Evolutionary conservation across 2,888 invertebrate genomes (phyloP).

Genomic region (Spisula subtruncata): DNA sequence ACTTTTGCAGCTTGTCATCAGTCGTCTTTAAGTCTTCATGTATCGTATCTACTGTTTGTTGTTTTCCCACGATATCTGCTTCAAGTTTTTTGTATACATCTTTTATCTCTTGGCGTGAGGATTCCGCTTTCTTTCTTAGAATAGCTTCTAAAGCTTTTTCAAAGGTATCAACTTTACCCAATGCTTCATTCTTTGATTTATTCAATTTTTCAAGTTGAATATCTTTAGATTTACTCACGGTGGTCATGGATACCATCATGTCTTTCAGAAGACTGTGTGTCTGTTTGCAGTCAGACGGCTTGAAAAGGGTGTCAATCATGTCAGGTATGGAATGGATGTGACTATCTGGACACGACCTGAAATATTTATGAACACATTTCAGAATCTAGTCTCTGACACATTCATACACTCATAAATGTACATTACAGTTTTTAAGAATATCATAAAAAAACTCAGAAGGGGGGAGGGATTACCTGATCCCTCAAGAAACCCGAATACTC

Average conservation of each 20-base stretch:
- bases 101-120: slow-evolving; percentile 6
- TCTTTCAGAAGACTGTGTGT: not conserved
- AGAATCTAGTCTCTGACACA: too few species aligned
- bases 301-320: not conserved
- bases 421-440: too few species aligned
- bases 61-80: not conserved
- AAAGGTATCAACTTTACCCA: not conserved
- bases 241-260: not conserved
- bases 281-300: not conserved
- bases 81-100: not conserved
- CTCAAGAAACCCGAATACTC: too few species aligned
- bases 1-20: not conserved
- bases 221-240: not conserved
- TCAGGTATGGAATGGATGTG: not conserved
- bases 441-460: too few species aligned
- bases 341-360: not conserved
- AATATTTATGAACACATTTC: too few species aligned
- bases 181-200: not conserved
- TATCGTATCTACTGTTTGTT: not conserved
- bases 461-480: too few species aligned
- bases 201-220: not conserved
- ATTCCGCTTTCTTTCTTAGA: not conserved
- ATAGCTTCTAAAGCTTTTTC: not conserved
- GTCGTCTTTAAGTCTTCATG: not conserved
- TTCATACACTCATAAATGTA: too few species aligned